Evolutionary conservation across 2,113 vertebrate species (phyloP), one percentile per base, ranked within the genome.

Genomic region (Clarias macrocephalus): DNA sequence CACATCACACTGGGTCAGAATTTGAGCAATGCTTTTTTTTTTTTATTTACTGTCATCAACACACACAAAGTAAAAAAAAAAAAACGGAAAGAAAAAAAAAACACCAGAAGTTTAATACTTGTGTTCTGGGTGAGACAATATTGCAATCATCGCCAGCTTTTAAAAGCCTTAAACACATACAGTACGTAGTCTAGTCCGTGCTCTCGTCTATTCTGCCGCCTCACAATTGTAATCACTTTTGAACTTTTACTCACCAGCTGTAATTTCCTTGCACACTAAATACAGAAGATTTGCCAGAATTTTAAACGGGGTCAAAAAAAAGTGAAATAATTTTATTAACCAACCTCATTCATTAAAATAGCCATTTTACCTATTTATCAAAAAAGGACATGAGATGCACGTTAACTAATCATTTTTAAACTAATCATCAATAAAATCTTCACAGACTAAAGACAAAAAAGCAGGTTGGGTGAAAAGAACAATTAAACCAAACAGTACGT

Each of bases 301-400:
- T 96, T 95, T 94, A 96, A 96, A 95, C 95, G 96, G 96, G 96
- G 97, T 93, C 97, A 96, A 97, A 96, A 95, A 97, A 48, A 79
- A 97, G 96, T 98, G 97, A 96, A 97, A 96, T 97, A 97, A 97
- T 96, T 96, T 95, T 95, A 94, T 95, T 97, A 98, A 97, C 96
- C 96, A 97, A 96, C 96, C 96, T 93, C 94, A 96, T 95, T 97
- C 95, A 96, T 97, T 97, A 97, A 85, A 93, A 93, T 93, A 94
- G 93, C 95, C 96, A 96, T 97, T 97, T 97, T 97, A 98, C 95
- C 96, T 95, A 97, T 97, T 97, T 94, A 96, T 97, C 95, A 97
- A 95, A 95, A 94, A 21, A 91, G 94, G 28, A 95, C 94, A 93
- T 93, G 95, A 95, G 96, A 96, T 94, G 93, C 89, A 93, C 87